phyloP scores from a whole-genome alignment of 2,888 invertebrate species.

The Ophioninae sp. region DNA sequence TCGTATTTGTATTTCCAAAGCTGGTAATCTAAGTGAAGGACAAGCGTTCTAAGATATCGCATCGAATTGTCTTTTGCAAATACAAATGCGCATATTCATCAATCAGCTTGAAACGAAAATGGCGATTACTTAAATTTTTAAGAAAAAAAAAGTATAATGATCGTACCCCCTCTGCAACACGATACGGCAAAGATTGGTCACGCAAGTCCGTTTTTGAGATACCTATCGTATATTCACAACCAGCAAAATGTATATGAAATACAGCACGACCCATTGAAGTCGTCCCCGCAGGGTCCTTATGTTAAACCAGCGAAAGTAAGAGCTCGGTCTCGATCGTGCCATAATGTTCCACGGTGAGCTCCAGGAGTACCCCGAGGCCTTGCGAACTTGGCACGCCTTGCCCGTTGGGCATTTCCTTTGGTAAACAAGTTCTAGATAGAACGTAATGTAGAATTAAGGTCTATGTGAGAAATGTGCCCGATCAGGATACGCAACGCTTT shows the following conservation, averaged over 20 bases:
- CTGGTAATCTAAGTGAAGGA: background rate
- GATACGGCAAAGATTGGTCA: background rate
- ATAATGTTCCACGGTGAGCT: constrained; percentile 35
- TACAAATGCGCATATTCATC: background rate
- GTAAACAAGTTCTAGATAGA: constrained; percentile 31
- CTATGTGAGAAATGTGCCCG: constrained; percentile 43
- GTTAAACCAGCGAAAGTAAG: constrained; percentile 63
- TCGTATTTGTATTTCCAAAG: constrained; percentile 27
- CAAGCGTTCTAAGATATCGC: background rate
- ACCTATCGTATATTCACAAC: constrained; percentile 21
- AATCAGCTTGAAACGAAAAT: background rate
- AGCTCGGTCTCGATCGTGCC: constrained; percentile 61
- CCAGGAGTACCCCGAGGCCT: constrained; percentile 50
- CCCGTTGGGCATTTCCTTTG: constrained; percentile 33
- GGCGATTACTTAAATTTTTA: background rate
- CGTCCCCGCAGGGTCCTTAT: constrained; percentile 54
- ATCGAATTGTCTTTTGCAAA: background rate
- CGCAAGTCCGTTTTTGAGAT: constrained; percentile 28
- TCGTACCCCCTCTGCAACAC: background rate
- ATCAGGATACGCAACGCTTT: constrained; percentile 11
- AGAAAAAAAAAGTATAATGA: background rate
- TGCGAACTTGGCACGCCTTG: constrained; percentile 59
- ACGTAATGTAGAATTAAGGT: constrained; percentile 38
- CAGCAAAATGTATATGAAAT: constrained; percentile 37
- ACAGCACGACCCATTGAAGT: constrained; percentile 51